A percentile compares a stretch with the other conserved stretches of the same genome.
These are phyloP conservation scores for Sebastes trivittatus DNA, from an alignment of 2,797 vertebrate species.

Conservation along the genomic window DNA sequence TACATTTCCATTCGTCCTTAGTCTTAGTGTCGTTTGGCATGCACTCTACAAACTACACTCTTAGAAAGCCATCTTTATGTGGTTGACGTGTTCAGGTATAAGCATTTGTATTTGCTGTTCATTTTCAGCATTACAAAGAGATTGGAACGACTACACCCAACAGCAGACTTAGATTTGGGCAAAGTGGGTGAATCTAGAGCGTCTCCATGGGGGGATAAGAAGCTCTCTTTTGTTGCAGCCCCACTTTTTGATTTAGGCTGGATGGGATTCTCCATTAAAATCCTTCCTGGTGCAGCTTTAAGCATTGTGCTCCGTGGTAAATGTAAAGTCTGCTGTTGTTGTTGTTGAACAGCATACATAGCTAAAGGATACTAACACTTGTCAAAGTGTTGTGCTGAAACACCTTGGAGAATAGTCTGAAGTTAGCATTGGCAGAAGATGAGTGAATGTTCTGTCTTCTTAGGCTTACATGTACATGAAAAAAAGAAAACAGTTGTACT, in stretches of 20 bases:
- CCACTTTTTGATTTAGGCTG: constrained; percentile 29
- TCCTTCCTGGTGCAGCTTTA: constrained; percentile 22
- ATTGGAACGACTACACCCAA: not conserved
- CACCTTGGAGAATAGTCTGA: constrained; percentile 57
- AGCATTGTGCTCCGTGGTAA: constrained; percentile 46
- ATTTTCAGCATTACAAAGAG: not conserved
- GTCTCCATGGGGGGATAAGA: constrained; percentile 28
- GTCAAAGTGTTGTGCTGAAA: constrained; percentile 50
- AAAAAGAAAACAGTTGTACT: constrained; percentile 19
- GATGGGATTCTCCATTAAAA: constrained; percentile 30
- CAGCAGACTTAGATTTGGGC: constrained; percentile 14
- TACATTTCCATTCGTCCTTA: not conserved
- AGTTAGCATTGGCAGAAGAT: constrained; percentile 57
- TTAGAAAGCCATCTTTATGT: not conserved
- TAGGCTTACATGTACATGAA: constrained; percentile 37
- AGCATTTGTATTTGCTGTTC: not conserved
- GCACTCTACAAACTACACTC: not conserved
- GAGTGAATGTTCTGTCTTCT: constrained; percentile 47
- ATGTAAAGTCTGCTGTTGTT: constrained; percentile 51
- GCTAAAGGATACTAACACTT: constrained; percentile 59
- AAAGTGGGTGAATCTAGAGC: constrained; percentile 39
- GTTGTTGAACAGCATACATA: constrained; percentile 33
- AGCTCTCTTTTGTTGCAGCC: constrained; percentile 39
- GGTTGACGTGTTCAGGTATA: not conserved
- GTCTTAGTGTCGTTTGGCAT: not conserved